Conservation (phyloP, 1,140 invertebrate species). For the Sycobia sp. region DNA sequence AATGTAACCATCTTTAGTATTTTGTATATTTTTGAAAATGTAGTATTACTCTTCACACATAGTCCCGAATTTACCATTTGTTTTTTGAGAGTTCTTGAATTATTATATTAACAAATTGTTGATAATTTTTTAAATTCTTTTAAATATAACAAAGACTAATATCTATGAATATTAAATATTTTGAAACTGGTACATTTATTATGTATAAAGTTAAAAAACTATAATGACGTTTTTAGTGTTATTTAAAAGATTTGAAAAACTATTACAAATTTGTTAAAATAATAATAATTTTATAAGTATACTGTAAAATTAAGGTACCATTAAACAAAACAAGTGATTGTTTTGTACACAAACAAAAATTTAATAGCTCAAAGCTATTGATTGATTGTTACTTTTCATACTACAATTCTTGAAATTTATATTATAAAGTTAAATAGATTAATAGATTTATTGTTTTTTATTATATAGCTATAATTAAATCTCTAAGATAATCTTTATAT, state of each 20-base stretch:
- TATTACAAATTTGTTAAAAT: background rate
- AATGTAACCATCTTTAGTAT: no score
- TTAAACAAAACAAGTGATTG: conserved; percentile 2
- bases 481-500: conserved; percentile 16
- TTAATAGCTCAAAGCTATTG: conserved; percentile 17
- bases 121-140: background rate
- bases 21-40: no score
- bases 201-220: background rate
- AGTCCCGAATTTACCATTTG: no score
- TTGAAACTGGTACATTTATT: no score
- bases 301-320: background rate
- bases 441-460: conserved; percentile 25
- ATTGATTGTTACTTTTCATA: conserved; percentile 27
- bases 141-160: no score
- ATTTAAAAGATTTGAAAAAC: no score
- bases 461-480: conserved; percentile 20
- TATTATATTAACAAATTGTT: no score
- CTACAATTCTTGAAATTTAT: conserved; percentile 27
- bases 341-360: background rate
- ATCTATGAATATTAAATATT: no score
- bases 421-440: conserved; percentile 29
- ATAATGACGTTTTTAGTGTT: no score
- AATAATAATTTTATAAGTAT: conserved; percentile 12
- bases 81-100: no score
- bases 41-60: no score